Evolutionary conservation across 53 echinoderm and acorn worm genomes (phyloP), one percentile per base, ranked within the genome.

Genomic region (Antedon mediterranea): DNA sequence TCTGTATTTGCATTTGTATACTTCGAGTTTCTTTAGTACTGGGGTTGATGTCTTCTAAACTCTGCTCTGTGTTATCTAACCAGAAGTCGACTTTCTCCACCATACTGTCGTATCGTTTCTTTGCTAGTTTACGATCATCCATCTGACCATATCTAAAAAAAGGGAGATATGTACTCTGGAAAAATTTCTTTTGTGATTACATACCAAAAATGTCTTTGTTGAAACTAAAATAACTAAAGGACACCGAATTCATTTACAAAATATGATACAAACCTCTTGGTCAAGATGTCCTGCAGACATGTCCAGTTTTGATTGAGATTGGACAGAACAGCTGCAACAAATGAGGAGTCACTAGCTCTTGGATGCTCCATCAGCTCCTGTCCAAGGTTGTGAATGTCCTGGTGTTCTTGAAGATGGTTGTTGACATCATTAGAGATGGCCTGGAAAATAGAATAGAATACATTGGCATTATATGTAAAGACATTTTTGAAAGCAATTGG

Each of bases 241-340:
- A n/a, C n/a, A n/a, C n/a, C n/a, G 72, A 30, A 8, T 28, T 72
- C 29, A 72, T 29, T 28, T 28, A 30, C 15, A 28, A 31, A 34
- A 32, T 26, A 34, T 33, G 73, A 15, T 28, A 28, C 82, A 71
- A 34, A 97, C 91, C 97, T 87, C 76, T 89, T 92, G 78, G 89
- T 87, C 41, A 92, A 80, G 31, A 91, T 83, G 72, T 92, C 97
- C 42, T 92, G 92, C 71, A 97, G 85, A 43, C 84, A 81, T 72
- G 83, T 92, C 97, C 97, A 97, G 83, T 97, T 97, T 81, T 97
- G 91, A 80, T 97, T 92, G 74, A 97, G 83, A 77, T 97, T 97
- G 70, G 87, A 85, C 80, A 97, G 86, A 32, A 91, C 90, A 34
- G 90, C 97, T 0, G 97, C 81, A 43, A 97, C 97, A 77, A 97